Base-by-base conservation (phyloP, 2,888 invertebrate species). In the Cantharis rufa region DNA sequence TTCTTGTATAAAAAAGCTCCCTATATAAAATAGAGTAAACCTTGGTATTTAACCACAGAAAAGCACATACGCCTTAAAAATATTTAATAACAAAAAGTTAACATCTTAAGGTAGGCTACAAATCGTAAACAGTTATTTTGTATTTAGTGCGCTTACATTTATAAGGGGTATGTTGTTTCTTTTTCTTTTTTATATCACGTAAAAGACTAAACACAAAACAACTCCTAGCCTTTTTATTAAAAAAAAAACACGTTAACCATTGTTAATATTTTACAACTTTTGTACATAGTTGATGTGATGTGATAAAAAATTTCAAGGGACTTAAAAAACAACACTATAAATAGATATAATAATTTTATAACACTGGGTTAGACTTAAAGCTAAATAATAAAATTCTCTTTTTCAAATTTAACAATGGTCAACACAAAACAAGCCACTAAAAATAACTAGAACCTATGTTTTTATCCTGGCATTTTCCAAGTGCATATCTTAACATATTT, bases 401-500 rank as follows among this genome's bases (percentile, higher is more conserved):
- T 73, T 62, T 68, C 64, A 76, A 62, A 80, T 84, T 83, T 84
- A 84, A 86, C 86, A 85, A 84, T 85, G 84, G 86, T 84, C 84
- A 86, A 85, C 84, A 84, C 83, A 80, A 79, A 16, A 81, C 81
- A 84, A 79, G 82, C 82, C 48, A 82, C 78, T 82, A 83, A 85
- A 85, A 85, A 83, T 63, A 87, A 85, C 84, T 86, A 86, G 86
- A 86, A 81, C 81, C 84, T 84, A 84, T 84, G 48, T 48, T 48
- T 48, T 82, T 83, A 83, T 84, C 82, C 85, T 86, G 86, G 86
- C 86, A 86, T 86, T 85, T 84, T 82, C 74, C 74, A 78, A 75
- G 73, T 81, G 78, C 75, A 76, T 69, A 71, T 68, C 62, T 69
- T 62, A 32, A 69, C 24, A 16, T 48, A 48, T 48, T 48, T 48